Conservation (phyloP, 2,888 invertebrate genomes). For the Colletes collaris region DNA sequence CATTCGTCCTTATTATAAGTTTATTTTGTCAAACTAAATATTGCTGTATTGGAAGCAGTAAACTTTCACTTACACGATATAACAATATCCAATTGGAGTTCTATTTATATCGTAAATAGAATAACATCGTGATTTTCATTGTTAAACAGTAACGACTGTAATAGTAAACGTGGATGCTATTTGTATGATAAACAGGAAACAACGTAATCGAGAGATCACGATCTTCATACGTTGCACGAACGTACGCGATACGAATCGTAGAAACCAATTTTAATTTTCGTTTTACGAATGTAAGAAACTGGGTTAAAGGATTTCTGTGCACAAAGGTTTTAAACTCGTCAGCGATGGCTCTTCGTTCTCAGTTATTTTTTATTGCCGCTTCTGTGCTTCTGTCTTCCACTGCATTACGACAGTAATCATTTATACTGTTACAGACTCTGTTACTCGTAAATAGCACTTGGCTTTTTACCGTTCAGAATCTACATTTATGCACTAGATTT, state of each 20-base stretch:
- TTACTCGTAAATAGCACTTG: too few relatives aligned
- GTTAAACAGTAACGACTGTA: too few relatives aligned
- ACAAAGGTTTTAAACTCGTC: neutral
- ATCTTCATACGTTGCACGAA: neutral
- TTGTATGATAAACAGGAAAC: neutral
- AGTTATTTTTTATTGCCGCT: neutral
- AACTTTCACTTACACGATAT: too few relatives aligned
- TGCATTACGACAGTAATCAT: neutral
- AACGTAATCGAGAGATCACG: neutral
- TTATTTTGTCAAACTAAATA: too few relatives aligned
- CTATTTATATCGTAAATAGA: too few relatives aligned
- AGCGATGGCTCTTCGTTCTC: neutral
- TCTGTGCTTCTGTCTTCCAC: neutral
- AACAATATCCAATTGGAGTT: too few relatives aligned
- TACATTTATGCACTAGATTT: too few relatives aligned
- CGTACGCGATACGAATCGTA: neutral
- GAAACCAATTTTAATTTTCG: too few relatives aligned
- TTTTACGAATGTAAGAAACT: slow-evolving; percentile 15
- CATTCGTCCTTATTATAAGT: too few relatives aligned
- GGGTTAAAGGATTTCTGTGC: neutral
- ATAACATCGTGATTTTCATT: too few relatives aligned
- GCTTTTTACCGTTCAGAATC: too few relatives aligned
- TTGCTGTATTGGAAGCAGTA: too few relatives aligned
- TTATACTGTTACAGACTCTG: neutral
- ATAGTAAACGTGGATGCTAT: neutral